Percentiles rank a stretch among this genome's conserved stretches.
Evolutionary conservation across 2,888 invertebrate species (phyloP).

Genomic region (Ophioninae sp.): DNA sequence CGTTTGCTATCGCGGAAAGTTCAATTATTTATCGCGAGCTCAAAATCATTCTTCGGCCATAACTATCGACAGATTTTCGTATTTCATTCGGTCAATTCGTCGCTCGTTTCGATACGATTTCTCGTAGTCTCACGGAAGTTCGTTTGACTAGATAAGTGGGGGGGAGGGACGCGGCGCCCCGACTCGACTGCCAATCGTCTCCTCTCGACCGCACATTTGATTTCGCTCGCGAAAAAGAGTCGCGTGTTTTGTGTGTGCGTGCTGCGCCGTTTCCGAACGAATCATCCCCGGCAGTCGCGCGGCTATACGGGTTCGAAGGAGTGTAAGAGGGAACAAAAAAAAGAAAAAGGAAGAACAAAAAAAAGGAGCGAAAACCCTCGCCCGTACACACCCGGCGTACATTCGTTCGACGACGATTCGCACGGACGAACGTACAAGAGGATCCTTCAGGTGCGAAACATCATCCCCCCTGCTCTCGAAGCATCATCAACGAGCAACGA

Average conservation of each 20-base stretch:
- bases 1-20: constrained; percentile 15
- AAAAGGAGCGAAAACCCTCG: constrained; percentile 24
- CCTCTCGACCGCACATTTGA: constrained; percentile 71
- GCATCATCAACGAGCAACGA: constrained; percentile 30
- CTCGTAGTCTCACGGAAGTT: constrained; percentile 28
- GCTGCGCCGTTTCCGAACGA: constrained; percentile 63
- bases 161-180: constrained; percentile 60
- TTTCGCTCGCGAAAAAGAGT: constrained; percentile 70
- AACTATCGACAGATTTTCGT: constrained; percentile 6
- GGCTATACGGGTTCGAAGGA: neutral
- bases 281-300: constrained; percentile 27
- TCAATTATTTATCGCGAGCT: constrained; percentile 24
- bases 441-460: constrained; percentile 20
- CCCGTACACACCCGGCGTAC: constrained; percentile 44
- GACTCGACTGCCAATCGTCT: constrained; percentile 69
- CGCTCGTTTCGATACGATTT: neutral
- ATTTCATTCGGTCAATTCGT: neutral
- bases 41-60: constrained; percentile 34
- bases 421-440: constrained; percentile 31
- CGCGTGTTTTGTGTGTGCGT: constrained; percentile 66
- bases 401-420: constrained; percentile 44
- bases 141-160: constrained; percentile 66
- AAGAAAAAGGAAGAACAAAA: too few species aligned
- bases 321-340: neutral
- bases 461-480: neutral